Base-by-base conservation (phyloP, 2,113 vertebrate species). In the Caretta caretta region DNA sequence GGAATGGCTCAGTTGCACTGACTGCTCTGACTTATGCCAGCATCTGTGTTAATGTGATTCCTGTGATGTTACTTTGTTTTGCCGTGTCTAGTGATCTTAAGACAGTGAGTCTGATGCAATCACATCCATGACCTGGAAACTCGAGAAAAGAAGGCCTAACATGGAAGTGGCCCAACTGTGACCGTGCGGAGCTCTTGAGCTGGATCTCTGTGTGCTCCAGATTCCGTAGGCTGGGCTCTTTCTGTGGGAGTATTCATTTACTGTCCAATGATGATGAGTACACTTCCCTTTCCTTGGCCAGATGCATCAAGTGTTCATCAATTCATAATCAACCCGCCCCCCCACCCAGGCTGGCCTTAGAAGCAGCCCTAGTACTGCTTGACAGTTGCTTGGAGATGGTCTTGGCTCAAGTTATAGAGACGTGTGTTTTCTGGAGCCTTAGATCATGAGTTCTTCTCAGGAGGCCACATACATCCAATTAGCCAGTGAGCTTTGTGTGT, bases 1-100 rank as follows among this genome's bases (percentile, higher is more conserved):
- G 35, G 50, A 72, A 72, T 59, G 65, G 50, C 50, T 95, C 56
- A 59, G 42, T 53, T 65, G 56, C 88, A 17, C 50, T 85, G 90
- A 82, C 62, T 65, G 38, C 81, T 10, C 42, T 51, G 22, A 3
- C 0, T 49, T 8, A 29, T 19, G 56, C 8, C 65, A 29, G 81
- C 57, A 51, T 79, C 10, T 75, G 0, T 38, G 53, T 25, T 49
- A n/a, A 6, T 48, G 76, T 82, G 65, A 83, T 89, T 75, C 35
- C 53, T 24, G 1, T 46, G 50, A 6, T 69, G 82, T 83, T 25
- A 31, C 72, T 89, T 80, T 72, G 79, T 59, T 72, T 84, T 72
- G 50, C 93, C 22, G 3, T 29, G 72, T 65, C 35, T 50, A 3
- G 27, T 14, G 5, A 62, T 31, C 57, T 59, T 59, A 59, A 56